phyloP scores from a whole-genome alignment of 2,113 vertebrate genomes.

The Callipepla californica region DNA sequence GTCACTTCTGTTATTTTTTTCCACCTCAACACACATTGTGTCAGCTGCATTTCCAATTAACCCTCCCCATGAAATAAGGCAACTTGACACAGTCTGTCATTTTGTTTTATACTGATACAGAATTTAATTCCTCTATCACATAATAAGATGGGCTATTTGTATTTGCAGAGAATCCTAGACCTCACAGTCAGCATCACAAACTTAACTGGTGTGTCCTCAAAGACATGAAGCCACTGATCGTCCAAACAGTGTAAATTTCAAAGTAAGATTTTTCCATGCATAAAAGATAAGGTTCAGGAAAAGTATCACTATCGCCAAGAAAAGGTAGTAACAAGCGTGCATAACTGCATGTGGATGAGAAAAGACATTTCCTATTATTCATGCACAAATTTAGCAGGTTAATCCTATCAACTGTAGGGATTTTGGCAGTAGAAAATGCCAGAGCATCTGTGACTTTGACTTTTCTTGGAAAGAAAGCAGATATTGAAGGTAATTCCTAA shows the following conservation, averaged over 20 bases:
- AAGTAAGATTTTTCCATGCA: background rate
- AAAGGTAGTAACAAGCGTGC: background rate
- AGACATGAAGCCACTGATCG: background rate
- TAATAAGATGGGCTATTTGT: background rate
- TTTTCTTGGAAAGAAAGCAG: constrained; percentile 54
- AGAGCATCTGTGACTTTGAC: constrained; percentile 44
- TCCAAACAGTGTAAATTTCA: background rate
- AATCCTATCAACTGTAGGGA: constrained; percentile 30
- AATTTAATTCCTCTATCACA: background rate
- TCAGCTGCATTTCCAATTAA: constrained; percentile 31
- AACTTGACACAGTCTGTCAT: background rate
- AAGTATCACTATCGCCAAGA: background rate
- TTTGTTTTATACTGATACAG: background rate
- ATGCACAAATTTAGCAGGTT: constrained; percentile 37
- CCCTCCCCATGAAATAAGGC: background rate
- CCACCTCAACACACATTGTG: constrained; percentile 12
- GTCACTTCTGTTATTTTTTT: constrained; percentile 34
- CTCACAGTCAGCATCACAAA: background rate
- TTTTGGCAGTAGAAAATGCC: constrained; percentile 13
- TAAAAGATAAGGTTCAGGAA: background rate
- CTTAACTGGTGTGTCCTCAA: background rate
- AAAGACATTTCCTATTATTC: constrained; percentile 22
- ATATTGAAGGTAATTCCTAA: constrained; percentile 30
- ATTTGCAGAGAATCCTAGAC: background rate
- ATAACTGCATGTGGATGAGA: background rate